Base-by-base conservation (phyloP, 2,888 invertebrate genomes). In the Dolomedes plantarius region DNA sequence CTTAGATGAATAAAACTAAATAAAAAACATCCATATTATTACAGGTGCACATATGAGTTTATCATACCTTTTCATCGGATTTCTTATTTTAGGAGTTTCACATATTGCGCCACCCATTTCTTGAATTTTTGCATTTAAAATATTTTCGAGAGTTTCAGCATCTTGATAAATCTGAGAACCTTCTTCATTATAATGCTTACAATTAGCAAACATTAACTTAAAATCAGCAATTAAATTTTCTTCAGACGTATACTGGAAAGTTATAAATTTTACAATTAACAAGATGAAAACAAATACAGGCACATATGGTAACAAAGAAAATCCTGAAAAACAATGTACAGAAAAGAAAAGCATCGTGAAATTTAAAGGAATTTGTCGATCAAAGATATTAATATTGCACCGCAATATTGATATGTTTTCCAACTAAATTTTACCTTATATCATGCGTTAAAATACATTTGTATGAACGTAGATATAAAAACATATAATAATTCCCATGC, bases 111-210 rank as follows among this genome's bases (percentile, higher is more conserved):
- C 72, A 50, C 89, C 90, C 31, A 95, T 91, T 83, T 96, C 96
- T 89, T 94, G 95, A 0, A 97, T 93, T 91, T 96, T 96, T 83
- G 96, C 96, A 91, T 94, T 94, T 88, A 98, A 92, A 6, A 96
- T 94, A 88, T 95, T 94, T 90, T 98, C 98, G 77, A 99, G 92
- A 32, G 95, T 94, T 90, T 95, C 96, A 1, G 98, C 98, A 92
- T 98, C 98, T 90, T 97, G 96, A 90, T 97, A 98, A 89, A 99
- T 98, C 91, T 95, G 94, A 0, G 98, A 99, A 11, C 96, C 95
- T 91, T 98, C 96, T 91, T 99, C 98, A 91, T 99, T 99, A 92
- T 97, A 99, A 89, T 96, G 96, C 0, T 98, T 95, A 90, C 99
- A 99, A 92, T 99, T 99, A 82, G 95, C 94, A 92, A 99, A 99